Conservation (phyloP, 2,113 vertebrate species). For the Ancistrus triradiatus region DNA sequence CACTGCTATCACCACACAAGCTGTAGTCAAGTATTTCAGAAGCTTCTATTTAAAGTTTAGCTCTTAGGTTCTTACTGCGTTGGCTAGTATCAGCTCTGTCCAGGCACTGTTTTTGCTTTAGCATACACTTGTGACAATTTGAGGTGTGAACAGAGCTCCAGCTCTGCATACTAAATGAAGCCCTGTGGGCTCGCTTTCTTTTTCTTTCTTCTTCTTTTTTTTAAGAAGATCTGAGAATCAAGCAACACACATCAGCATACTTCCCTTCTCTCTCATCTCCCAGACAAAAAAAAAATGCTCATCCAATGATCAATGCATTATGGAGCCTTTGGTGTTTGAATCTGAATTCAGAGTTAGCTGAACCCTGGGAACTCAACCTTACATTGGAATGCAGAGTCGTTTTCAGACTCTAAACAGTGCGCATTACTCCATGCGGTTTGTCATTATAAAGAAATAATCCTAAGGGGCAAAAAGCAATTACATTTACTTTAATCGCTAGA, state of each 20-base stretch:
- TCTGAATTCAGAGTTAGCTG: neutral
- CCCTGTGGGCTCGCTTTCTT: conserved; percentile 13
- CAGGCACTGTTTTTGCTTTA: conserved; percentile 14
- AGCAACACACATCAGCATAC: neutral
- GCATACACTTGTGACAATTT: conserved; percentile 15
- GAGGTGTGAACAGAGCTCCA: conserved; percentile 23
- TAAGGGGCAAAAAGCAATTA: too few species aligned
- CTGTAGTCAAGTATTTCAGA: conserved; percentile 8
- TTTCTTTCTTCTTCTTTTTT: too few species aligned
- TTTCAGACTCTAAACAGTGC: too few species aligned
- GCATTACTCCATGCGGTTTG: too few species aligned
- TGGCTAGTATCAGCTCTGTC: conserved; percentile 13
- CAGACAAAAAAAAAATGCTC: conserved; percentile 14
- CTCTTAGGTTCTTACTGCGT: conserved; percentile 12
- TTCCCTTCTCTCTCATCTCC: conserved; percentile 17
- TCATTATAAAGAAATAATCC: too few species aligned
- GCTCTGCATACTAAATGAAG: conserved; percentile 28
- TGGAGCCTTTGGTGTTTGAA: conserved; percentile 4
- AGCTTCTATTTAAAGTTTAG: conserved; percentile 1
- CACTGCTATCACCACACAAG: neutral
- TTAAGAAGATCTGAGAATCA: conserved; percentile 16
- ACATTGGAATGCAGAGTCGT: too few species aligned
- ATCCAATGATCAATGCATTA: conserved; percentile 6
- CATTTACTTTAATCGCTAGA: too few species aligned
- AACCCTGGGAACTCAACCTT: neutral